Base-by-base conservation (phyloP, 2,113 vertebrate species). In the Anas platyrhynchos region DNA sequence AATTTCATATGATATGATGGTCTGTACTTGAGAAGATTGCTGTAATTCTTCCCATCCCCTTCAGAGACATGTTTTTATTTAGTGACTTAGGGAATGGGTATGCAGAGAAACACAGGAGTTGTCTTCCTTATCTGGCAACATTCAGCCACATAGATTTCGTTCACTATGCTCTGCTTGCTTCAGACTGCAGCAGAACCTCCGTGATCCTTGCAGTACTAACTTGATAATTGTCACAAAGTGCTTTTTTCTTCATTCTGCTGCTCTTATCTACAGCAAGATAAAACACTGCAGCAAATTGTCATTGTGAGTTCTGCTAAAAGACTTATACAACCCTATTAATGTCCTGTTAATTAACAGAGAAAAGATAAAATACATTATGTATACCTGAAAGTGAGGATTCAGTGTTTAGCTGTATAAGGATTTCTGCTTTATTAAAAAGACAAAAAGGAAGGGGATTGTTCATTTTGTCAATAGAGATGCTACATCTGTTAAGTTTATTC, bases 361-460 rank as follows among this genome's bases (percentile, higher is more conserved):
- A 91, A 85, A 89, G 6, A 11, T 69, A 32, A 92, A 62, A 27
- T 54, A 62, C 67, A 41, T 20, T 75, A 31, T 13, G 7, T 67
- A 16, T 65, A 68, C 5, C 22, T 34, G 48, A 74, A 93, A 67
- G 16, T 48, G 23, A 89, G 26, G 43, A 65, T 58, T 83, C 25
- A 9, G 14, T 89, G 38, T 76, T 38, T 63, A 79, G 25, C 62
- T 94, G 10, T 61, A 16, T 65, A 54, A 43, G 20, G 21, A 23
- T 58, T 69, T 77, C 44, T 81, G 16, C 9, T 54, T 82, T 58
- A 72, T 61, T 65, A 48, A 72, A 78, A 84, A 72, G 21, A 29
- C 7, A 52, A 54, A 61, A 32, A 6, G 15, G 2, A 0, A 0
- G 6, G 8, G 50, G 13, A 1, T 73, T 87, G 56, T 54, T 75